Base-by-base conservation (phyloP, 2,797 vertebrate species). In the Cephalopachus bancanus region DNA sequence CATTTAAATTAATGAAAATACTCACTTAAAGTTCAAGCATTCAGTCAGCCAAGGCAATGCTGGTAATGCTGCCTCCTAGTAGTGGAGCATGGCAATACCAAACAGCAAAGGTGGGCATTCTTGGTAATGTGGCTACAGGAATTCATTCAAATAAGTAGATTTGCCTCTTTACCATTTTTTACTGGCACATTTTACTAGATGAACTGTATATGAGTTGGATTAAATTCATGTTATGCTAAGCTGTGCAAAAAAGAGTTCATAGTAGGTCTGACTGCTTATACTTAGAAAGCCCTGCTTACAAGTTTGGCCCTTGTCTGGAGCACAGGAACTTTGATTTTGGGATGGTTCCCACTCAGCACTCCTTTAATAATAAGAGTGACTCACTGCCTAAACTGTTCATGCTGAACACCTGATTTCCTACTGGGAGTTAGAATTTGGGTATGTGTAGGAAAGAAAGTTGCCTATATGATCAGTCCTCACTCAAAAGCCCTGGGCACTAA, bases 381-480 rank as follows among this genome's bases (percentile, higher is more conserved):
- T 85, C 26, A 92, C 9, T 28, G 78, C 69, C 59, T 76, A 75
- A 83, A 59, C 49, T 88, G 17, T 84, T 60, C 20, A 76, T 89
- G 62, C 62, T 89, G 69, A 92, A 71, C 64, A 89, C 33, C 49
- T 65, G 14, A 83, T 79, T 93, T 93, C 44, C 86, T 51, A 33
- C 15, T 84, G 15, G 62, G 37, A 57, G 20, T 57, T 67, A 44
- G 55, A 57, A 83, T 93, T 71, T 33, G 90, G 26, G 26, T 81
- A 75, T 89, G 17, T 83, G 83, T 37, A 53, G 83, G 76, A 85
- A 72, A 28, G 69, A 30, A 17, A 7, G 5, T 7, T 87, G 12
- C 22, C 14, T 75, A 83, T 5, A 17, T 65, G 62, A 88, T 60
- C 71, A 37, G 28, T 64, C 64, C 74, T 11, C 49, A 91, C n/a